Evolutionary conservation across 2,888 invertebrate genomes (phyloP).

Genomic region (Acanthoscelides obtectus): DNA sequence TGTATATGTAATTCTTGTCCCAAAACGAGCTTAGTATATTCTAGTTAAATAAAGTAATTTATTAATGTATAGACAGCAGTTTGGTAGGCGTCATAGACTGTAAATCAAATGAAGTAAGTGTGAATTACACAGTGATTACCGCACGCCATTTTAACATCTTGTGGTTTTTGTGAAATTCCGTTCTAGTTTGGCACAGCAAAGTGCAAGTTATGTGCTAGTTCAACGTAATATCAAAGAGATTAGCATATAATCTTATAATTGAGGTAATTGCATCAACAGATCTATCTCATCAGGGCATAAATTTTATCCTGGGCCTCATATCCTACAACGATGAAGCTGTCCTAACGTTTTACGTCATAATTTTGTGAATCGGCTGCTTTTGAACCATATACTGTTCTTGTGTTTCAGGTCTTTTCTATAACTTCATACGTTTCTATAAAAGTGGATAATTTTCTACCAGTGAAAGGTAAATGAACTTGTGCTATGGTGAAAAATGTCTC

Average conservation of each 20-base stretch:
- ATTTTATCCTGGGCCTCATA: not conserved
- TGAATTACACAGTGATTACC: not conserved
- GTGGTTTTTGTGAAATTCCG: not conserved
- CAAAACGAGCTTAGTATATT: too few species aligned
- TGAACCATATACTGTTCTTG: not conserved
- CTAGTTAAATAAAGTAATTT: too few species aligned
- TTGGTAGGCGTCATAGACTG: not conserved
- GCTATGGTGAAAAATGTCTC: conserved; percentile 27
- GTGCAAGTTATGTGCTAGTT: not conserved
- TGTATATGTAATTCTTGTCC: too few species aligned
- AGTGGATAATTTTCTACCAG: not conserved
- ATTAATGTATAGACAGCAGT: not conserved
- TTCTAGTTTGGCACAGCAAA: not conserved
- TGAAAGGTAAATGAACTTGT: not conserved
- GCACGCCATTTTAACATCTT: conserved; percentile 1
- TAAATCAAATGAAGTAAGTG: too few species aligned
- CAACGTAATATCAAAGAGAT: not conserved
- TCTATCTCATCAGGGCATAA: not conserved
- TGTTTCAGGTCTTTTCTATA: not conserved
- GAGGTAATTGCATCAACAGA: not conserved
- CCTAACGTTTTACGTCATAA: not conserved
- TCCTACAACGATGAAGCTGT: not conserved
- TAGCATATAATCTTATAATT: not conserved
- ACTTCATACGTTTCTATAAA: not conserved
- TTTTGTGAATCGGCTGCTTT: not conserved